Base-by-base conservation (phyloP, 2,888 invertebrate species). In the Zaprionus lineosus region DNA sequence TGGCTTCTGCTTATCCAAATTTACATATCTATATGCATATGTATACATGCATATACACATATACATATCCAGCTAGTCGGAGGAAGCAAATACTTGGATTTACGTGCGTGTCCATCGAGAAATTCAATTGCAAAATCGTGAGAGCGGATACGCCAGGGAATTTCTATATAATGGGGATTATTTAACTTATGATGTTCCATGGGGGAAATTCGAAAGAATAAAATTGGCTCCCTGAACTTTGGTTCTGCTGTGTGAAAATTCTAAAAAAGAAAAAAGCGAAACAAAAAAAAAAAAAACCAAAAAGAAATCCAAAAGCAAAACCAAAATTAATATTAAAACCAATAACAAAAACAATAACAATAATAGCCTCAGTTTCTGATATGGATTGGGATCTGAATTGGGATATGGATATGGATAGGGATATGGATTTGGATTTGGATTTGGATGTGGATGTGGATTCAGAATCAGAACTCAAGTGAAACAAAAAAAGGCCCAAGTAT, bases 241-340 rank as follows among this genome's bases (percentile, higher is more conserved):
- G 53, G 62, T 41, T 40, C 21, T 29, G 66, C 48, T 53, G 60
- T 69, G 72, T 60, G 56, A 53, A 56, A 74, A 65, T 70, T 60
- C 60, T 55, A 65, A 72, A 68, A 64, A 57, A 56, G 55, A 43
- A 74, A 59, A 61, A 74, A 71, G 55, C 53, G 67, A 52, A 59
- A 55, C 44, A 50, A 70, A 34, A 55, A 41, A n/a, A 19, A 31
- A 39, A 31, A 24, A 24, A 8, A 24, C 4, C 8, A 8, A 24
- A 24, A 24, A 24, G 3, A 21, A 18, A 29, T 0, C 19, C 15
- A 18, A 46, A 14, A 12, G 6, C 6, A 18, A 36, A 36, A n/a
- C n/a, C n/a, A n/a, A n/a, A n/a, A n/a, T n/a, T n/a, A n/a, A n/a
- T n/a, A n/a, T n/a, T n/a, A 51, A 24, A 24, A 57, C 24, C 19